Evolutionary conservation across 2,888 invertebrate genomes (phyloP).

Genomic region (Rhorus exstirpatorius): DNA sequence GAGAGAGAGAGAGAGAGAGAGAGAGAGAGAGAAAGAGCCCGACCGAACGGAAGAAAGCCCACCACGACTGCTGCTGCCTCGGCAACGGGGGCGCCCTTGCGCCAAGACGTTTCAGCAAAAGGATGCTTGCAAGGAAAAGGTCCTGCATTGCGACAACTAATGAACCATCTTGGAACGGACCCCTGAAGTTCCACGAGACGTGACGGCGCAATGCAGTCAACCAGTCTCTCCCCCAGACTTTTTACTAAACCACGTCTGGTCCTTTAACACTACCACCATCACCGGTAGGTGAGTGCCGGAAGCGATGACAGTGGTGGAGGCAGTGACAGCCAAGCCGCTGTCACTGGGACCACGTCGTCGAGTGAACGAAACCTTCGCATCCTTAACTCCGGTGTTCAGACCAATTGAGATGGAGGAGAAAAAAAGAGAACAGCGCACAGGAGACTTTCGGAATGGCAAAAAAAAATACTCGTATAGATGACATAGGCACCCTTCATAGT

Average conservation of each 20-base stretch:
- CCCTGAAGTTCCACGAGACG: slow-evolving; percentile 84
- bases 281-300: background rate
- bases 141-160: slow-evolving; percentile 86
- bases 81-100: slow-evolving; percentile 33
- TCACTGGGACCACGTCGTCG: slow-evolving; percentile 61
- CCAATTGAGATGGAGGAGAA: slow-evolving; percentile 11
- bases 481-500: slow-evolving; percentile 12
- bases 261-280: slow-evolving; percentile 44
- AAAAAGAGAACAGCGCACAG: slow-evolving; percentile 26
- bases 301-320: slow-evolving; percentile 18
- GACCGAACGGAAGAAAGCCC: slow-evolving; percentile 48
- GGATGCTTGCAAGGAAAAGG: slow-evolving; percentile 74
- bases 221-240: slow-evolving; percentile 71
- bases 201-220: slow-evolving; percentile 86
- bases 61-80: slow-evolving; percentile 53
- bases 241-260: slow-evolving; percentile 56
- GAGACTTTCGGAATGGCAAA: slow-evolving; percentile 14
- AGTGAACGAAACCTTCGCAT: slow-evolving; percentile 53
- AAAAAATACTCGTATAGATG: slow-evolving; percentile 10
- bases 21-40: slow-evolving; percentile 49
- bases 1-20: too few species aligned
- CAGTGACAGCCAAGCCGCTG: slow-evolving; percentile 56
- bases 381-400: slow-evolving; percentile 44
- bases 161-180: slow-evolving; percentile 85
- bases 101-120: slow-evolving; percentile 53